Conservation (phyloP, 2,113 vertebrate genomes). For the Eulacestoma nigropectus region DNA sequence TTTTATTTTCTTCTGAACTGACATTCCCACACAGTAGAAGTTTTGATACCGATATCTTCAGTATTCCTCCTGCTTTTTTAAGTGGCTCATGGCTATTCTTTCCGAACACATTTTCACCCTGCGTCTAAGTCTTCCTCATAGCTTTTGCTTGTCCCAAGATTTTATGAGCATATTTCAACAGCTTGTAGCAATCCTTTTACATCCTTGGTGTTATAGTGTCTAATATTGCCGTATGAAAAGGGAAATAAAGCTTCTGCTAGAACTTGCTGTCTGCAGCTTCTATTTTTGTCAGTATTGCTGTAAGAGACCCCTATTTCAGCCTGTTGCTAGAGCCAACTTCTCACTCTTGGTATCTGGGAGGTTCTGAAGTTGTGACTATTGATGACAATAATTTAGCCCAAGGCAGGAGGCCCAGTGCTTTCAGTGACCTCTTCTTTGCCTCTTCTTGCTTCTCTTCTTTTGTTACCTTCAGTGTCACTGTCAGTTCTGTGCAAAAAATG, state of each 20-base stretch:
- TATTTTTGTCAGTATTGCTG: not conserved
- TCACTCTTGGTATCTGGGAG: not conserved
- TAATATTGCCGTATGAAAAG: not conserved
- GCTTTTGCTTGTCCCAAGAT: not conserved
- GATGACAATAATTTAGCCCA: not conserved
- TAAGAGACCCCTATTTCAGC: not conserved
- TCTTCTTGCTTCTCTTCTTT: not conserved
- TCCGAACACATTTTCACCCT: not conserved
- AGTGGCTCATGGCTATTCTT: not conserved
- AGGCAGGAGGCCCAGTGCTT: not conserved
- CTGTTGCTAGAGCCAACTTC: not conserved
- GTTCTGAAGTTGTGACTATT: not conserved
- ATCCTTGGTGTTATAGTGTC: not conserved
- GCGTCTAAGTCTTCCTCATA: not conserved
- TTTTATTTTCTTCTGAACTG: not conserved
- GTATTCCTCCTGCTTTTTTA: not conserved
- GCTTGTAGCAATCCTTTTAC: not conserved
- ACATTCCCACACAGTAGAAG: not conserved
- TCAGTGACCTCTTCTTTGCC: not conserved
- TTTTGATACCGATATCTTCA: not conserved
- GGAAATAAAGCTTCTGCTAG: not conserved
- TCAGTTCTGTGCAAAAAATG: not conserved
- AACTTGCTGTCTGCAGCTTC: not conserved
- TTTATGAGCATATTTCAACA: not conserved
- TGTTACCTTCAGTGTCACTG: not conserved